Conservation (phyloP, 2,888 invertebrate species). For the Phortica okadai region DNA sequence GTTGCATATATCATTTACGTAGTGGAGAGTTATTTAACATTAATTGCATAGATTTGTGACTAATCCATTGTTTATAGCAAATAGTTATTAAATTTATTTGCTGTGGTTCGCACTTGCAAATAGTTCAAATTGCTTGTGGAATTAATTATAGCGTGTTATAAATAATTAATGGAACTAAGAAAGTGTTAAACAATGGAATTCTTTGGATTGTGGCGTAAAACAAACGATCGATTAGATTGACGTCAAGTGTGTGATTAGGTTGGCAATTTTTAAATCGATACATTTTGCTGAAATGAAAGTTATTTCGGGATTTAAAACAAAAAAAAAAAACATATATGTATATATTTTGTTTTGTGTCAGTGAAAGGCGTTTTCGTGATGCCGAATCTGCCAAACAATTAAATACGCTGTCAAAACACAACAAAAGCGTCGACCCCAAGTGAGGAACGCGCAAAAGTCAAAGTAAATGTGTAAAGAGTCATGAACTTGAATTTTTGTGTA, state of each 20-base stretch:
- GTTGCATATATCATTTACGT: background rate
- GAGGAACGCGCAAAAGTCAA: no score
- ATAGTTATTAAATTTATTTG: background rate
- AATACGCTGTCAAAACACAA: no score
- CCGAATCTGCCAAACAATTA: no score
- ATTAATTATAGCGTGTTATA: background rate
- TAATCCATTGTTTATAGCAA: background rate
- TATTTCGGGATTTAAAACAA: no score
- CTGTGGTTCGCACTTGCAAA: background rate
- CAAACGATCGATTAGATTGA: background rate
- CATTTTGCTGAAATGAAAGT: no score
- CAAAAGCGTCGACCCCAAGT: no score
- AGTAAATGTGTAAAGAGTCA: no score
- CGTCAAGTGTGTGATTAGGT: background rate
- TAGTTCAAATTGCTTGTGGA: background rate
- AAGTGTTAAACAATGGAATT: background rate
- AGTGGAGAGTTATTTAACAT: background rate
- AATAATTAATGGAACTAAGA: background rate
- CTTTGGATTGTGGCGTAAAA: background rate
- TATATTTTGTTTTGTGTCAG: no score
- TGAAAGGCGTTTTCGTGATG: no score
- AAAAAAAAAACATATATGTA: no score
- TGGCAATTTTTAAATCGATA: background rate
- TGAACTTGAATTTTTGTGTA: no score
- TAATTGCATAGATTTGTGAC: background rate